Percentiles rank a stretch among this genome's conserved stretches.
These are phyloP conservation scores for Dasyurus viverrinus DNA, from an alignment of 2,113 vertebrate species.

Conservation along the genomic window DNA sequence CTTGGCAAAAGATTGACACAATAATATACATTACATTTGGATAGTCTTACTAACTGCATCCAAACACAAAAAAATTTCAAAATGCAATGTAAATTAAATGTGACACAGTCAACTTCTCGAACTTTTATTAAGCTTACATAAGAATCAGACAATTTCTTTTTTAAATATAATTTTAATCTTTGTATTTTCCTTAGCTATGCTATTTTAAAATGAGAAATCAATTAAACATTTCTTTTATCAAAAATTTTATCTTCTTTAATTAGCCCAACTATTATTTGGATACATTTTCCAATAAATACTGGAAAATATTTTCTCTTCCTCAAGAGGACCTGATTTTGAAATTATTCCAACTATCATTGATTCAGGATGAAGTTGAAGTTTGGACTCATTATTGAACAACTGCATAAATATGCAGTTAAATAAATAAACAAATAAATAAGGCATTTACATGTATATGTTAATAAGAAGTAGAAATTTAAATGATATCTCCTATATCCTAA, in stretches of 20 bases:
- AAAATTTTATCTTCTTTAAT: not conserved
- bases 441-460: not conserved
- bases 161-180: not conserved
- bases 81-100: not conserved
- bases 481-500: not conserved
- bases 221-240: not conserved
- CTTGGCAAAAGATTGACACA: conserved; percentile 10
- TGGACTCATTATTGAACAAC: not conserved
- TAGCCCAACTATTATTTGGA: not conserved
- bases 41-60: not conserved
- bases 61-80: not conserved
- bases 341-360: not conserved
- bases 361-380: not conserved
- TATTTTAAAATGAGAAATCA: conserved; percentile 3
- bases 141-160: not conserved
- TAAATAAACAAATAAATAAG: no score
- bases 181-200: not conserved
- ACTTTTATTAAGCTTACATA: not conserved
- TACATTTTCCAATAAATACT: not conserved
- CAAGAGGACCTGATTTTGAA: not conserved
- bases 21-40: not conserved
- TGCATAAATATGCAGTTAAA: not conserved
- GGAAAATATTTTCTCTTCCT: not conserved
- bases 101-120: not conserved
- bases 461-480: not conserved